phyloP scores from a whole-genome alignment of 1,140 invertebrate genomes.

The Chrysoperla carnea region DNA sequence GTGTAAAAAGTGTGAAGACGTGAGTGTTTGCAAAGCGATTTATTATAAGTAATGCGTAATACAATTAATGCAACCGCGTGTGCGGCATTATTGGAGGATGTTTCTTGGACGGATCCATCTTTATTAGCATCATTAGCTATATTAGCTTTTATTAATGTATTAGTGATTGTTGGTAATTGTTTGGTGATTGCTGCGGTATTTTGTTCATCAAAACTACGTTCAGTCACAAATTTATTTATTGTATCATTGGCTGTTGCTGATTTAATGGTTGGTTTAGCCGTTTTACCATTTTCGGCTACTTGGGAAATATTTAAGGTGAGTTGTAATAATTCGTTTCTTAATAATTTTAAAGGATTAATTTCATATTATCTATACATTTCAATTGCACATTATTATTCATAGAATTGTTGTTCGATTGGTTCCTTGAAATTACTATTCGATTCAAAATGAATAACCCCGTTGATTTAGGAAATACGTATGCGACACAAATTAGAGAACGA shows the following conservation, averaged over 20 bases:
- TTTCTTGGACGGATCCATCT: slow-evolving; percentile 57
- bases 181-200: slow-evolving; percentile 85
- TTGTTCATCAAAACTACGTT: slow-evolving; percentile 68
- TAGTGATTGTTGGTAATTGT: slow-evolving; percentile 77
- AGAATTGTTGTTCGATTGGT: background rate
- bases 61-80: slow-evolving; percentile 57
- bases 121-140: slow-evolving; percentile 55
- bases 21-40: no score
- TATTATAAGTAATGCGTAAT: slow-evolving; percentile 9
- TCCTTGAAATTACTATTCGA: no score
- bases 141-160: slow-evolving; percentile 63
- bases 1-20: no score
- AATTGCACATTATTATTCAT: background rate
- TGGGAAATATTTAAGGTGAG: slow-evolving; percentile 75
- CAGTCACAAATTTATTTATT: slow-evolving; percentile 91
- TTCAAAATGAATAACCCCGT: no score
- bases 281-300: slow-evolving; percentile 78
- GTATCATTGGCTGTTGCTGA: slow-evolving; percentile 85
- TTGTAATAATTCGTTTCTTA: slow-evolving; percentile 2
- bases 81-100: slow-evolving; percentile 49
- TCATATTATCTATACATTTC: background rate
- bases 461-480: no score
- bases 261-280: slow-evolving; percentile 74
- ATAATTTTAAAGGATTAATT: background rate
- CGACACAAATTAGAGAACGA: no score